These are phyloP conservation scores for Epinotia brunnichana DNA, from an alignment of 2,888 invertebrate species.

Conservation along the genomic window DNA sequence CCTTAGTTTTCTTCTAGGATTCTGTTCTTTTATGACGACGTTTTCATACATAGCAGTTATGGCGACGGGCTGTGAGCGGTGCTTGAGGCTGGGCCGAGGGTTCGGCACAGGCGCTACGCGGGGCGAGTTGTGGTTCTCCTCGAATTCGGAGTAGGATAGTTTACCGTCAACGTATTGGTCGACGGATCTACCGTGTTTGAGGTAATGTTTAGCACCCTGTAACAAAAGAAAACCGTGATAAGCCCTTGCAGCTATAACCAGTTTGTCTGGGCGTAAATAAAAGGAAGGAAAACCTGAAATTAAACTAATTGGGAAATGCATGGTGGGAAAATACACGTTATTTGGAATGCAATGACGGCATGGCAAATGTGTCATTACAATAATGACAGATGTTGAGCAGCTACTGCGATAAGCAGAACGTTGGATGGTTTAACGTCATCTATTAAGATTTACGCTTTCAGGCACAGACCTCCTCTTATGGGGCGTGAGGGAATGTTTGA, in stretches of 20 bases:
- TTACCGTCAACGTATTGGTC: conserved; percentile 91
- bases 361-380: not conserved
- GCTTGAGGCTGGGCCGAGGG: conserved; percentile 75
- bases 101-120: conserved; percentile 76
- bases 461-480: not conserved
- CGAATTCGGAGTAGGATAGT: conserved; percentile 82
- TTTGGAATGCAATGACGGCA: not conserved
- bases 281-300: not conserved
- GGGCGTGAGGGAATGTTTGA: not conserved
- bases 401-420: not conserved
- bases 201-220: conserved; percentile 82
- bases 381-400: not conserved
- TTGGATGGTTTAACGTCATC: no score
- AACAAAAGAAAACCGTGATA: conserved; percentile 59
- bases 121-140: conserved; percentile 76
- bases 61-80: conserved; percentile 86
- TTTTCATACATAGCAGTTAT: conserved; percentile 90
- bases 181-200: conserved; percentile 89
- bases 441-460: not conserved
- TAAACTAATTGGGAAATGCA: no score
- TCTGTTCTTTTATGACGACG: conserved; percentile 87
- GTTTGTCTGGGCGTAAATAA: not conserved
- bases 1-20: conserved; percentile 87
- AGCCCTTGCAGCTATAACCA: not conserved
- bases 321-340: not conserved